Percentiles rank a stretch among this genome's conserved stretches.
Evolutionary conservation across 2,797 vertebrate species (phyloP).

Genomic region (Vultur gryphus): DNA sequence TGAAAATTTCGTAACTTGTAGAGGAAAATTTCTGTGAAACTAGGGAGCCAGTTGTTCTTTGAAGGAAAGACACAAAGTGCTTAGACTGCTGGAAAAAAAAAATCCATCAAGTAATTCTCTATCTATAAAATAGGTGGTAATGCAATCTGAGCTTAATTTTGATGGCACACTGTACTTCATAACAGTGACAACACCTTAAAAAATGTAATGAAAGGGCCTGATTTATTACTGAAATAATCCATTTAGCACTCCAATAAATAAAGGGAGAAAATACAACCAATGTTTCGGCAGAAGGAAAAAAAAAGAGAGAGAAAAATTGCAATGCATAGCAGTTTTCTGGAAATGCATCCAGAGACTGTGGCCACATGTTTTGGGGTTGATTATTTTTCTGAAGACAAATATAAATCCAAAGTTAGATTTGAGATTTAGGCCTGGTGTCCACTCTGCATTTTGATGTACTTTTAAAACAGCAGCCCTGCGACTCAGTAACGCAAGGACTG

Average conservation of each 20-base stretch:
- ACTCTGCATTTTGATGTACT: background rate
- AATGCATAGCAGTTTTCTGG: conserved; percentile 28
- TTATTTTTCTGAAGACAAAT: background rate
- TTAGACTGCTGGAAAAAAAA: conserved; percentile 40
- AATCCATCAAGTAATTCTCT: conserved; percentile 54
- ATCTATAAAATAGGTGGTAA: conserved; percentile 62
- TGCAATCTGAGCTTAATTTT: conserved; percentile 68
- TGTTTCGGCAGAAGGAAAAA: background rate
- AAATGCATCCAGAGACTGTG: background rate
- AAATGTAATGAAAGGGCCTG: conserved; percentile 58
- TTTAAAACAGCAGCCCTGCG: background rate
- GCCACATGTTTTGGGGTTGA: background rate
- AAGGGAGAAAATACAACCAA: conserved; percentile 56
- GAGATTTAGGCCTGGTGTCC: background rate
- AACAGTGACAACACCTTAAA: conserved; percentile 69
- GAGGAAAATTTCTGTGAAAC: background rate
- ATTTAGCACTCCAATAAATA: conserved; percentile 68
- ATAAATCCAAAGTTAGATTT: background rate
- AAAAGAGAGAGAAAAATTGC: conserved; percentile 14
- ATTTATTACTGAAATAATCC: conserved; percentile 66
- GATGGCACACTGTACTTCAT: conserved; percentile 65
- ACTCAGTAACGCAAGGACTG: fast-evolving
- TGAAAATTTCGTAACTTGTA: background rate
- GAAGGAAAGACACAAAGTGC: conserved; percentile 27
- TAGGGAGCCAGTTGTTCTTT: background rate